phyloP scores from a whole-genome alignment of 2,797 vertebrate genomes.

The Periophthalmus magnuspinnatus region DNA sequence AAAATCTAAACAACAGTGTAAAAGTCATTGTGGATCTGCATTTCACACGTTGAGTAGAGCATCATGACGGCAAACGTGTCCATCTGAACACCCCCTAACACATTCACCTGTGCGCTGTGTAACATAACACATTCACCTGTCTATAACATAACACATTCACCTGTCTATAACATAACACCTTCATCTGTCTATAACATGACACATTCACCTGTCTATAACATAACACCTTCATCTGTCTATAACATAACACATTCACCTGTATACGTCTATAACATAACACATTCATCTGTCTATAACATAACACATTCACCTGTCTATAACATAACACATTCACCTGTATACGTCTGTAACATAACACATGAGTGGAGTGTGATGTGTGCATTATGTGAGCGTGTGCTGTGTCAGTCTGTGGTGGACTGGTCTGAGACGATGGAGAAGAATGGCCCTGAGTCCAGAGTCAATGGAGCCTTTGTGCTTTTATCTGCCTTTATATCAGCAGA shows the following conservation, averaged over 20 bases:
- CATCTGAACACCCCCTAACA: conserved; percentile 36
- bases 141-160: too few species aligned
- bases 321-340: too few species aligned
- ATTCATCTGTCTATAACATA: too few species aligned
- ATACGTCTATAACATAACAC: too few species aligned
- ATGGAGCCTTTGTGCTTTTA: conserved; percentile 33
- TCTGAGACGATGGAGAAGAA: conserved; percentile 4
- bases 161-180: too few species aligned
- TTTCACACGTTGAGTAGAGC: neutral
- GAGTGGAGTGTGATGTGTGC: conserved; percentile 7
- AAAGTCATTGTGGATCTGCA: too few species aligned
- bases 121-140: conserved; percentile 14
- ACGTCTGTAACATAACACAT: neutral
- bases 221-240: too few species aligned
- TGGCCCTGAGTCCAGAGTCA: conserved; percentile 25
- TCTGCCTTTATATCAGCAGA: conserved; percentile 30
- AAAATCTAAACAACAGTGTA: too few species aligned
- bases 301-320: neutral
- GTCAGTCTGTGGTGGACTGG: conserved; percentile 1
- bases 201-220: too few species aligned
- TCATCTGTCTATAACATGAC: too few species aligned
- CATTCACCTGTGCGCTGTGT: neutral
- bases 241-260: neutral
- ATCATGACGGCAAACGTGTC: neutral
- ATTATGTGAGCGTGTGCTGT: conserved; percentile 17